phyloP scores from a whole-genome alignment of 2,888 invertebrate genomes.

The Sabellastarte sp. region DNA sequence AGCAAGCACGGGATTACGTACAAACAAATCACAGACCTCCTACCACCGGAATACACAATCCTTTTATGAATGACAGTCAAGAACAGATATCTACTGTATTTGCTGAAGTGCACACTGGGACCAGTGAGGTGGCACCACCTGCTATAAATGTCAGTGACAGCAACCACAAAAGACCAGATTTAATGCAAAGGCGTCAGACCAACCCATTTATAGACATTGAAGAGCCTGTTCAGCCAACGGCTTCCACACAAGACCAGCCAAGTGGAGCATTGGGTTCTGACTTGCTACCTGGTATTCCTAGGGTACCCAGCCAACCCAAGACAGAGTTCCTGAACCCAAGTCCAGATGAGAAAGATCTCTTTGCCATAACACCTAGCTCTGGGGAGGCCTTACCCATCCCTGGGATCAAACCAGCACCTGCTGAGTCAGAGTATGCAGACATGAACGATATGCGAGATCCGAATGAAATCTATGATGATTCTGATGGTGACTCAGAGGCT shows the following conservation, averaged over 20 bases:
- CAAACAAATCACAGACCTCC: not conserved
- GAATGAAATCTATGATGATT: slow-evolving; percentile 13
- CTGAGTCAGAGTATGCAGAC: not conserved
- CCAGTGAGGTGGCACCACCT: not conserved
- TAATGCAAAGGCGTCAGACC: slow-evolving; percentile 13
- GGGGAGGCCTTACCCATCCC: slow-evolving; percentile 23
- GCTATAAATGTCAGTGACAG: not conserved
- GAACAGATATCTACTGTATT: not conserved
- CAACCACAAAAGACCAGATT: not conserved
- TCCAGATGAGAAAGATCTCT: slow-evolving; percentile 12
- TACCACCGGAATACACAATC: not conserved
- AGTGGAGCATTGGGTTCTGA: slow-evolving; percentile 1
- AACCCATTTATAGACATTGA: slow-evolving; percentile 16
- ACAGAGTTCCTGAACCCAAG: not conserved
- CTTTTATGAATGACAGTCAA: not conserved
- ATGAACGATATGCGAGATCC: not conserved
- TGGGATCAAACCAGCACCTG: slow-evolving; percentile 9
- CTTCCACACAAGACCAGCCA: slow-evolving; percentile 2
- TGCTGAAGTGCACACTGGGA: not conserved
- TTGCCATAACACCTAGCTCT: slow-evolving; percentile 27
- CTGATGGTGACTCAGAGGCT: slow-evolving; percentile 24
- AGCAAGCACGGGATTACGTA: not conserved
- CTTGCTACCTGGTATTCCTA: slow-evolving; percentile 18
- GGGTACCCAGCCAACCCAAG: slow-evolving; percentile 10
- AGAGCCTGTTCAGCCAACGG: slow-evolving; percentile 1